Evolutionary conservation across 2,113 vertebrate species (phyloP).

Genomic region (Nycticorax nycticorax): DNA sequence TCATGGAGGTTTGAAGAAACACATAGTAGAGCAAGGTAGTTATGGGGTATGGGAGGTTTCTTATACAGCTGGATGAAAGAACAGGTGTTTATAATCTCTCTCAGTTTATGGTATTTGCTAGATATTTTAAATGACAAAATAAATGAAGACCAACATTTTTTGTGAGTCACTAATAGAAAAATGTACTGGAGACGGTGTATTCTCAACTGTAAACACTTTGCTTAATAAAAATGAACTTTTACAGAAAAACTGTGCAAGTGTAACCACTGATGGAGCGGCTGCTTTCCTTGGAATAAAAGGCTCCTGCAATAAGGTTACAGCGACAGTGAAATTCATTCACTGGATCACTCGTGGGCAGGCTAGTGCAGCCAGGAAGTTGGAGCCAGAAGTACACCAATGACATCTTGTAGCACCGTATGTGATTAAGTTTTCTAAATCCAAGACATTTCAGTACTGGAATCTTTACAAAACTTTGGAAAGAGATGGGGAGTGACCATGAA

Average conservation of each 20-base stretch:
- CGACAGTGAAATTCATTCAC: neutral
- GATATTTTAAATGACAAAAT: neutral
- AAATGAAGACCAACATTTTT: neutral
- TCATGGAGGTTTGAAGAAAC: neutral
- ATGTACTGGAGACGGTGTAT: neutral
- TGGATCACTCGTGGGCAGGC: neutral
- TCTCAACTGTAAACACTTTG: rapidly evolving
- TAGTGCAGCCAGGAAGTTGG: neutral
- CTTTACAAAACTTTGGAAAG: neutral
- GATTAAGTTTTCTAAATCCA: neutral
- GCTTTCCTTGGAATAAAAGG: neutral
- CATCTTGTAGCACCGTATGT: too few species aligned
- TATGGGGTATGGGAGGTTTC: neutral
- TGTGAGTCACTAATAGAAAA: neutral
- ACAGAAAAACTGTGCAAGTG: neutral
- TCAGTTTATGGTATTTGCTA: neutral
- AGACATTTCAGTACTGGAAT: neutral
- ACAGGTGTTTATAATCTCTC: neutral
- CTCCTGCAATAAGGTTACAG: neutral
- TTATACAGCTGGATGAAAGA: neutral
- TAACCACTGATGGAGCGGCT: neutral
- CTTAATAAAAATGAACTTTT: neutral
- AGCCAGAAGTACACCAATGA: neutral
- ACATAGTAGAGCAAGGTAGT: neutral
- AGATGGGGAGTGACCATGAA: neutral